Conservation (phyloP, 2,113 vertebrate genomes). For the Lepisosteus oculatus region DNA sequence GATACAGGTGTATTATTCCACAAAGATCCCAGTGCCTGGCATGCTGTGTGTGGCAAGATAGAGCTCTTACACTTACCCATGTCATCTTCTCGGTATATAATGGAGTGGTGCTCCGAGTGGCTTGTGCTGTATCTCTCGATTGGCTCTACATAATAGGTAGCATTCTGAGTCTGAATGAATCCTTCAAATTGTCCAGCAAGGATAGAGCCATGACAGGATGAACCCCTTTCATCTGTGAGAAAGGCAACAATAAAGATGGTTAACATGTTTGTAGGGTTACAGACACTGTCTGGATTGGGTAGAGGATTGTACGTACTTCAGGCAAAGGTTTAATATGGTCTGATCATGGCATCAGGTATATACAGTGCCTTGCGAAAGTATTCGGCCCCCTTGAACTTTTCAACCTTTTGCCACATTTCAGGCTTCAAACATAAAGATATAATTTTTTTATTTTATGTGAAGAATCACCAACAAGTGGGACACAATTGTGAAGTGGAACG, state of each 20-base stretch:
- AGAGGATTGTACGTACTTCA: background rate
- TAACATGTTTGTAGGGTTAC: background rate
- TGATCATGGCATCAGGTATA: background rate
- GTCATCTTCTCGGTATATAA: constrained; percentile 76
- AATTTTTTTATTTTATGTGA: too few species aligned
- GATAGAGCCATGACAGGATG: constrained; percentile 70
- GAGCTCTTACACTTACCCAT: constrained; percentile 56
- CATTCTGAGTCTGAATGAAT: constrained; percentile 60
- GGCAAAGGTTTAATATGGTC: background rate
- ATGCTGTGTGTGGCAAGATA: too few species aligned
- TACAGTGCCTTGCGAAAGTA: too few species aligned
- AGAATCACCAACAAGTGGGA: too few species aligned
- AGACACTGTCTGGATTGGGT: background rate
- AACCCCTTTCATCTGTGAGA: constrained; percentile 58
- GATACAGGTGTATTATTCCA: too few species aligned
- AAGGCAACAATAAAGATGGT: background rate
- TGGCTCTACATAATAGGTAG: constrained; percentile 69
- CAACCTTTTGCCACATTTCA: too few species aligned
- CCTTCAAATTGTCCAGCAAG: constrained; percentile 73
- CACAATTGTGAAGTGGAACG: too few species aligned
- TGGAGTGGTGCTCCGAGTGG: constrained; percentile 52
- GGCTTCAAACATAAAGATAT: too few species aligned
- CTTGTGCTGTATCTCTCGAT: constrained; percentile 35
- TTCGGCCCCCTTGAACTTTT: too few species aligned
- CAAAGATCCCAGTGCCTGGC: too few species aligned